A percentile compares a stretch with the other conserved stretches of the same genome.
Evolutionary conservation across 2,113 vertebrate species (phyloP).

Genomic region (Cyanoderma ruficeps): DNA sequence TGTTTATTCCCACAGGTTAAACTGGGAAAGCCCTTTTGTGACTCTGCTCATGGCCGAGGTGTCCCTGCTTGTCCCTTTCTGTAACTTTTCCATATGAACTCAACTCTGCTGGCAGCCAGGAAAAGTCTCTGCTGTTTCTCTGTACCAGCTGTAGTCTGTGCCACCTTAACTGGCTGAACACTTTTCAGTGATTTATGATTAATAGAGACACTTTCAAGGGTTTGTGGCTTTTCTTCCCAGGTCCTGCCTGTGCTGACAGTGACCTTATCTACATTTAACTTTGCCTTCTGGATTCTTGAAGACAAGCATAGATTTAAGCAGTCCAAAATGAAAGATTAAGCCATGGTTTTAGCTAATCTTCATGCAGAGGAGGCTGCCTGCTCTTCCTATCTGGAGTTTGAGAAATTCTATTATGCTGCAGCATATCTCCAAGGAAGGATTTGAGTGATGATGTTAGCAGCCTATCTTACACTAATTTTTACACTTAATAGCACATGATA

Average conservation of each 20-base stretch:
- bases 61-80: background rate
- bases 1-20: background rate
- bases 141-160: background rate
- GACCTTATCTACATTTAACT: conserved; percentile 14
- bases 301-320: background rate
- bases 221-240: background rate
- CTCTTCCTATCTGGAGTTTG: background rate
- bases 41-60: background rate
- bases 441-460: conserved; percentile 30
- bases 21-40: background rate
- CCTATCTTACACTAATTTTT: conserved; percentile 8
- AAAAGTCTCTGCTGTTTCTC: background rate
- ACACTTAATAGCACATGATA: background rate
- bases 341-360: background rate
- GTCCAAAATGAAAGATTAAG: conserved; percentile 7
- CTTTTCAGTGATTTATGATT: background rate
- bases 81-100: background rate
- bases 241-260: background rate
- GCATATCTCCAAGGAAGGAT: background rate
- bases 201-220: background rate
- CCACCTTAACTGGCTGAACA: background rate
- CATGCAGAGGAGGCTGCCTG: background rate
- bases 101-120: background rate
- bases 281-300: conserved; percentile 9
- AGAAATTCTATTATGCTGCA: background rate